A percentile compares a stretch with the other conserved stretches of the same genome.
Evolutionary conservation across 37 sponge, comb jelly and placozoan genomes (phyloP).

Genomic region (Crambe crambe): DNA sequence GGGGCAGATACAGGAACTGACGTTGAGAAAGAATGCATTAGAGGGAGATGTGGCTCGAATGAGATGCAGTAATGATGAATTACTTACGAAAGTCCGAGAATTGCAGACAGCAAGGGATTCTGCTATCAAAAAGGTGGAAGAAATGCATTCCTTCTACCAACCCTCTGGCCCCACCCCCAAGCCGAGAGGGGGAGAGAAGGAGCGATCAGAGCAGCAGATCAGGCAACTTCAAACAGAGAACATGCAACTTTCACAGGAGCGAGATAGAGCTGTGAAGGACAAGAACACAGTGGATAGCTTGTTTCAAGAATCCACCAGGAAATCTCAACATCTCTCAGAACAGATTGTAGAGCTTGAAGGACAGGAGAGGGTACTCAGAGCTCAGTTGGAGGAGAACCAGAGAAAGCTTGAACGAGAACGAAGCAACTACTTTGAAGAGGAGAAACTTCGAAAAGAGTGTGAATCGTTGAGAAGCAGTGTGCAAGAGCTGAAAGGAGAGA

Average conservation of each 20-base stretch:
- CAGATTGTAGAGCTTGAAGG: conserved; percentile 20
- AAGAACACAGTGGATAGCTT: not conserved
- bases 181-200: conserved; percentile 3
- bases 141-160: not conserved
- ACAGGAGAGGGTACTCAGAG: not conserved
- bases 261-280: not conserved
- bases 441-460: not conserved
- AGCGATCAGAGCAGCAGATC: not conserved
- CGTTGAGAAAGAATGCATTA: not conserved
- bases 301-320: conserved; percentile 1
- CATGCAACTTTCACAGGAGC: not conserved
- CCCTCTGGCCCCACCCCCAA: not conserved
- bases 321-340: not conserved
- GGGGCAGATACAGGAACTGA: conserved; percentile 13
- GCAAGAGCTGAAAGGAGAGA: not conserved
- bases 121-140: not conserved
- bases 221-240: not conserved
- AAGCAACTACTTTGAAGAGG: not conserved
- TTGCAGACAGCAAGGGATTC: not conserved
- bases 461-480: not conserved
- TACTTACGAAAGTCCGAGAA: not conserved
- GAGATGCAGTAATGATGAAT: not conserved
- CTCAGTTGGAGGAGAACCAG: not conserved
- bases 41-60: not conserved
- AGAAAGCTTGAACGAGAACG: not conserved